Conservation (phyloP, 2,113 vertebrate species). For the human (Homo sapiens) region GRCh38 chr5:161298501-161299000, state of each 20-base stretch:
- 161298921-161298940: not conserved
- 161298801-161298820: not conserved
- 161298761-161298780: not conserved
- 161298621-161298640: not conserved
- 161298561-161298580: not conserved
- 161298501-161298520: not conserved
- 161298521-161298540: not conserved
- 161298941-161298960: not conserved
- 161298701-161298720: not conserved
- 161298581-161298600: not conserved
- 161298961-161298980: not conserved
- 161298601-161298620: not conserved
- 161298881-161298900: not conserved
- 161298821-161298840: not conserved
- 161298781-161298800: not conserved
- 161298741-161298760: not conserved
- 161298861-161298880: not conserved
- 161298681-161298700: not conserved
- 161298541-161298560: not conserved
- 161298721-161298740: not conserved
- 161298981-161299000: not conserved
- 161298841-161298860: not conserved
- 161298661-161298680: not conserved
- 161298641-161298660: not conserved
- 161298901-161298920: not conserved